Percentiles rank a stretch among this genome's conserved stretches.
These are phyloP conservation scores for Tanaodytes sp. DNA, from an alignment of 2,888 invertebrate species.

Conservation along the genomic window DNA sequence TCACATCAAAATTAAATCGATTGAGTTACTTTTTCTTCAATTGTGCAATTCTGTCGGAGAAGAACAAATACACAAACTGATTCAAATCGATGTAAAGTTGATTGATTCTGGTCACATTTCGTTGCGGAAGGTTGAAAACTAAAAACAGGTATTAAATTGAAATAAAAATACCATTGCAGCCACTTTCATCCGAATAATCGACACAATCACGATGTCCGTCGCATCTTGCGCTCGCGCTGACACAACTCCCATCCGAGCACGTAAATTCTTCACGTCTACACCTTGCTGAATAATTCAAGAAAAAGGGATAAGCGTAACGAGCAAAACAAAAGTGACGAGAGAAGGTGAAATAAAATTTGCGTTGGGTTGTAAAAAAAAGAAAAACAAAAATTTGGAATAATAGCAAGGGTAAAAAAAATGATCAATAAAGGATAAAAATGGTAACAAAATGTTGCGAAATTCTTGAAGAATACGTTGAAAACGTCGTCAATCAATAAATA, in stretches of 20 bases:
- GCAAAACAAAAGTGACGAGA: background rate
- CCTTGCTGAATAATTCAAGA: constrained; percentile 46
- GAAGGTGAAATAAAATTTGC: constrained; percentile 9
- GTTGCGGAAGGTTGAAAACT: constrained; percentile 9
- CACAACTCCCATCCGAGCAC: constrained; percentile 76
- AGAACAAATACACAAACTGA: too few species aligned
- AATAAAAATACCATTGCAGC: constrained; percentile 69
- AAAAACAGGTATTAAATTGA: constrained; percentile 3
- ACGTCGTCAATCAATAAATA: too few species aligned
- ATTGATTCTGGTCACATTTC: constrained; percentile 34
- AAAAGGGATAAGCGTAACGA: constrained; percentile 12
- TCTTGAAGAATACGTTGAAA: too few species aligned
- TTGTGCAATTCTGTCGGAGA: too few species aligned
- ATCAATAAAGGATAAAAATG: too few species aligned
- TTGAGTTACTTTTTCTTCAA: too few species aligned
- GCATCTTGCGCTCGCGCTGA: constrained; percentile 73
- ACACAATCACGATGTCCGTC: constrained; percentile 74
- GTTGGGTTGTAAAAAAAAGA: too few species aligned
- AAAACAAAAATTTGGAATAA: too few species aligned
- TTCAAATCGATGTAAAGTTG: too few species aligned
- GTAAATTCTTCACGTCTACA: constrained; percentile 76
- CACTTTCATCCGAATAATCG: constrained; percentile 77
- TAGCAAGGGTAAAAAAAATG: too few species aligned
- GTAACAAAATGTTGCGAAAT: too few species aligned
- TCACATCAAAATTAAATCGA: too few species aligned